Evolutionary conservation across 2,113 vertebrate genomes (phyloP).

Genomic region (Silurus meridionalis): DNA sequence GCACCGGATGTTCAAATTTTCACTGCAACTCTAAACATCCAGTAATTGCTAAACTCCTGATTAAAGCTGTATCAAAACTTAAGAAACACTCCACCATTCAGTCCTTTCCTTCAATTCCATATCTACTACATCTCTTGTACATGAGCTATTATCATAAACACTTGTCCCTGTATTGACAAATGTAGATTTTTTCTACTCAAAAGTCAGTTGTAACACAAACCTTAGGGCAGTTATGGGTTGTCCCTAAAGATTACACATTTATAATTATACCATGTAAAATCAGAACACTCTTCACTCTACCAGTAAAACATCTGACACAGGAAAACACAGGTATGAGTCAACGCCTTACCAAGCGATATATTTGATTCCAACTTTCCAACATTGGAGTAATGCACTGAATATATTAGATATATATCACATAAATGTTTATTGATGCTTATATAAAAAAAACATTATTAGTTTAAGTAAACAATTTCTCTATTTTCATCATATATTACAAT

Average conservation of each 20-base stretch:
- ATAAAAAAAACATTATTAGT: no score
- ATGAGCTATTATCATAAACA: background rate
- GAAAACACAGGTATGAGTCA: background rate
- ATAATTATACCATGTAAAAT: background rate
- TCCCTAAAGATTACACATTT: background rate
- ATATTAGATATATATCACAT: no score
- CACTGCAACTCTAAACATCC: no score
- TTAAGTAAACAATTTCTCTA: no score
- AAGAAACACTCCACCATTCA: background rate
- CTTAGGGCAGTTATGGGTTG: background rate
- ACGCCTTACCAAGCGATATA: background rate
- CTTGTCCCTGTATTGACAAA: background rate
- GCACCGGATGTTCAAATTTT: no score
- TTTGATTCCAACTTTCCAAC: background rate
- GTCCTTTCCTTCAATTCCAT: background rate
- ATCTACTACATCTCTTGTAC: background rate
- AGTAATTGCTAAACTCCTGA: no score
- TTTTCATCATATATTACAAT: no score
- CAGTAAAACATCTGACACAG: background rate
- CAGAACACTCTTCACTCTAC: background rate
- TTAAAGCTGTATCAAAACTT: no score
- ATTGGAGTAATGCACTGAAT: background rate
- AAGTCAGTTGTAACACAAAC: background rate
- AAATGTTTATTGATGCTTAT: no score
- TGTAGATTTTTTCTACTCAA: background rate